A percentile compares a stretch with the other conserved stretches of the same genome.
These are phyloP conservation scores for Upupa epops DNA, from an alignment of 2,113 vertebrate species.

Conservation along the genomic window DNA sequence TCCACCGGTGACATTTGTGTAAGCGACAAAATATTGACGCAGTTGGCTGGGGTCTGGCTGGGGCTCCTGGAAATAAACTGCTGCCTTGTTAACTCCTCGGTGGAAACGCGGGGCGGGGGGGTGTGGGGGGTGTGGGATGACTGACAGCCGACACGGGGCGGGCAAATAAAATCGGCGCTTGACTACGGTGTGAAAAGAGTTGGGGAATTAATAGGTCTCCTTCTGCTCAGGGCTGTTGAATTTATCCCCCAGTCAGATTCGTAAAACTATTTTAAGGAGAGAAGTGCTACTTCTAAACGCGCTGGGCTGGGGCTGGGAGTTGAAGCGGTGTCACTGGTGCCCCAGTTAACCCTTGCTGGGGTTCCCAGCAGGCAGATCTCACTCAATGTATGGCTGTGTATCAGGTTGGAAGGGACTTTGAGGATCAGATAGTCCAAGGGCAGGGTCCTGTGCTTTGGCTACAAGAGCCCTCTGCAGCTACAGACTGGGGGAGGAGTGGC, in stretches of 20 bases:
- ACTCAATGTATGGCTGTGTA: neutral
- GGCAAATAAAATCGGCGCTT: conserved; percentile 70
- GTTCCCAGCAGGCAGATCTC: neutral
- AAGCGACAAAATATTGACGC: conserved; percentile 74
- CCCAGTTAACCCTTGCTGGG: conserved; percentile 30
- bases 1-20: conserved; percentile 52
- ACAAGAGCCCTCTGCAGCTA: too few relatives aligned
- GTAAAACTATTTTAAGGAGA: conserved; percentile 76
- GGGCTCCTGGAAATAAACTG: conserved; percentile 73
- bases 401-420: too few relatives aligned
- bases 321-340: conserved; percentile 37
- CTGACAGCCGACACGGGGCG: conserved; percentile 67
- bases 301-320: conserved; percentile 37
- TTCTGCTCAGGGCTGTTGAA: conserved; percentile 60
- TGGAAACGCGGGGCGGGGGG: conserved; percentile 63
- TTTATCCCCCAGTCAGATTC: conserved; percentile 48
- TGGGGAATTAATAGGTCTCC: conserved; percentile 71
- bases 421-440: too few relatives aligned
- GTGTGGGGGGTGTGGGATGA: conserved; percentile 65
- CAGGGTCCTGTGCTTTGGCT: too few relatives aligned
- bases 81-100: conserved; percentile 69
- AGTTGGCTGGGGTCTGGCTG: conserved; percentile 64
- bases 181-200: conserved; percentile 52
- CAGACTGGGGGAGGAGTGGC: too few relatives aligned
- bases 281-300: conserved; percentile 76